A percentile compares a stretch with the other conserved stretches of the same genome.
Evolutionary conservation across 2,113 vertebrate species (phyloP).

Genomic region (Ciconia maguari): DNA sequence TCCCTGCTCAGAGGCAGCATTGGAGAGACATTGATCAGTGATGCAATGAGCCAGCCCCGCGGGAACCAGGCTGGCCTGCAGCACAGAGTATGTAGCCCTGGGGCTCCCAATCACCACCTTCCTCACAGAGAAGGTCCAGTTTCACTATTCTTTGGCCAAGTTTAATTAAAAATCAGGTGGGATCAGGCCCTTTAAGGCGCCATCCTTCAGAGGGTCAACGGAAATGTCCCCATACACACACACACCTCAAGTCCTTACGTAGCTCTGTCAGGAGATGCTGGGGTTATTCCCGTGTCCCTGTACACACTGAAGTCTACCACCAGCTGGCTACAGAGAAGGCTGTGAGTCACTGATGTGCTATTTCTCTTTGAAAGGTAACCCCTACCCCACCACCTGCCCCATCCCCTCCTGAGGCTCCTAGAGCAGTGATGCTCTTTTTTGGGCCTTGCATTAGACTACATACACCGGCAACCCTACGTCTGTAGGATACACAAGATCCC

Average conservation of each 20-base stretch:
- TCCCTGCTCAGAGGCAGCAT: slow-evolving; percentile 58
- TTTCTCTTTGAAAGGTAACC: slow-evolving; percentile 16
- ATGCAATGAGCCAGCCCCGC: slow-evolving; percentile 50
- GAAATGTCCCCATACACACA: neutral
- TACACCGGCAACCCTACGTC: neutral
- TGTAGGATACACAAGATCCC: neutral
- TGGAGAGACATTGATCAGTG: slow-evolving; percentile 65
- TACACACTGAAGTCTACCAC: neutral
- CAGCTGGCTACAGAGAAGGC: neutral
- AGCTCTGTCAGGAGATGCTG: neutral
- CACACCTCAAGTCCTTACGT: neutral
- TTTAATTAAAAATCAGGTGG: slow-evolving; percentile 54
- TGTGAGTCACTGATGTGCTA: neutral
- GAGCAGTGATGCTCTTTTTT: neutral
- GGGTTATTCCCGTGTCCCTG: neutral
- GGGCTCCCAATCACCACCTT: slow-evolving; percentile 12
- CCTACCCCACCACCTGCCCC: neutral
- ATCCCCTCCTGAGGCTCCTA: neutral
- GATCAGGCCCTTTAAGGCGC: neutral
- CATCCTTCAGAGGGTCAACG: neutral
- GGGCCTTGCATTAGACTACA: neutral
- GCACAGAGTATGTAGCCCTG: neutral
- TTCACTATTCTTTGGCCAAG: neutral
- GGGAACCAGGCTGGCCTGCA: slow-evolving; percentile 23
- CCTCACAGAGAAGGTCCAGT: slow-evolving; percentile 13